Percentiles rank a stretch among this genome's conserved stretches.
These are phyloP conservation scores for Ethmia dodecea DNA, from an alignment of 2,888 invertebrate genomes.

Conservation along the genomic window DNA sequence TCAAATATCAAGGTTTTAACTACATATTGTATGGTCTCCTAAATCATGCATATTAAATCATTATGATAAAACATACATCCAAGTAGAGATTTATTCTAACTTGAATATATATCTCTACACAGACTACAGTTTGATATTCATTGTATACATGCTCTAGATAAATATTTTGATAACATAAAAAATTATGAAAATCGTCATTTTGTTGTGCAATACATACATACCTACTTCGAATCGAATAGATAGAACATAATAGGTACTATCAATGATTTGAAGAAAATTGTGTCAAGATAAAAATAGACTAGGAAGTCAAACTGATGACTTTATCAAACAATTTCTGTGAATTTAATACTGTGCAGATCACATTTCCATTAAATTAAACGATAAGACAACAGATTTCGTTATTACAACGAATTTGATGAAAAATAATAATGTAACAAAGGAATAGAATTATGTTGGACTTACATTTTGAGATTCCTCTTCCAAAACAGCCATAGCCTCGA, in stretches of 20 bases:
- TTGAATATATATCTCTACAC: too few relatives aligned
- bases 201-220: constrained; percentile 41
- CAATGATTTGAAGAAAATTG: constrained; percentile 23
- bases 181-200: too few relatives aligned
- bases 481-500: constrained; percentile 79
- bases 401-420: background rate
- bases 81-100: too few relatives aligned
- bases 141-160: too few relatives aligned
- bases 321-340: too few relatives aligned
- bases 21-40: too few relatives aligned
- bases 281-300: constrained; percentile 27
- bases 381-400: background rate
- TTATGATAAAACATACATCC: too few relatives aligned
- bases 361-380: background rate
- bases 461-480: constrained; percentile 80
- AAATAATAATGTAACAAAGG: constrained; percentile 33
- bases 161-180: too few relatives aligned
- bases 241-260: constrained; percentile 14
- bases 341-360: background rate
- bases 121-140: too few relatives aligned
- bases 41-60: too few relatives aligned
- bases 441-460: constrained; percentile 41
- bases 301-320: constrained; percentile 25
- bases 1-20: too few relatives aligned
- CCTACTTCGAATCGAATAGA: constrained; percentile 23